Evolutionary conservation across 2,888 invertebrate genomes (phyloP), one percentile per base, ranked within the genome.

Genomic region (Tillus elongatus): DNA sequence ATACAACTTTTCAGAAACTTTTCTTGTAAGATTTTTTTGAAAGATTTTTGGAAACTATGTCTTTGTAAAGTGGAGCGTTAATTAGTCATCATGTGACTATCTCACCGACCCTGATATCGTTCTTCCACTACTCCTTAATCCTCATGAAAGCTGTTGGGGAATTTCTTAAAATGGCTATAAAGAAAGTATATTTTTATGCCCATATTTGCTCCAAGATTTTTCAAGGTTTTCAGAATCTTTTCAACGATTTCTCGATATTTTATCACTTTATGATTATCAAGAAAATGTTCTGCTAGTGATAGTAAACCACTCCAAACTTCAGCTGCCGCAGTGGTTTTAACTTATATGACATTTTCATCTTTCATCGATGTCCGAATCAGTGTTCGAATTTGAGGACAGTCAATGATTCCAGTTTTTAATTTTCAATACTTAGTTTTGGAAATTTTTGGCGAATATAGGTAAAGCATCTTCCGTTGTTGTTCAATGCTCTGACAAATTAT

Each of bases 121-220:
- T 44, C 44, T 39, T 60, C 57, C 43, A 58, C 56, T n/a, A 42
- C 42, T 16, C 40, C 47, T 24, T 57, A 52, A 35, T 59, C 57
- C 39, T 58, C 57, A 42, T 59, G 59, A 37, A 61, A 13, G 24
- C 19, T 30, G 16, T 31, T 10, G 31, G 30, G 36, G 15, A 36
- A 33, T 26, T 16, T 14, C 15, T 36, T 32, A 15, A 34, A 36
- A 36, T 36, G 32, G 3, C 11, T 15, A 32, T 36, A n/a, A 31
- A 36, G 31, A 16, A 16, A 36, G 31, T 36, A 32, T n/a, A 36
- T 13, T 10, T 37, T 40, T 29, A 16, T 41, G 24, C 34, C 38
- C 36, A 37, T 29, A 19, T 39, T 36, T 11, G 30, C 30, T 9
- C 36, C 39, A 10, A 39, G 36, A 13, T 37, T 10, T 30, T 30